A percentile compares a stretch with the other conserved stretches of the same genome.
Evolutionary conservation across 1,140 invertebrate species (phyloP).

Genomic region (Temnothorax longispinosus): DNA sequence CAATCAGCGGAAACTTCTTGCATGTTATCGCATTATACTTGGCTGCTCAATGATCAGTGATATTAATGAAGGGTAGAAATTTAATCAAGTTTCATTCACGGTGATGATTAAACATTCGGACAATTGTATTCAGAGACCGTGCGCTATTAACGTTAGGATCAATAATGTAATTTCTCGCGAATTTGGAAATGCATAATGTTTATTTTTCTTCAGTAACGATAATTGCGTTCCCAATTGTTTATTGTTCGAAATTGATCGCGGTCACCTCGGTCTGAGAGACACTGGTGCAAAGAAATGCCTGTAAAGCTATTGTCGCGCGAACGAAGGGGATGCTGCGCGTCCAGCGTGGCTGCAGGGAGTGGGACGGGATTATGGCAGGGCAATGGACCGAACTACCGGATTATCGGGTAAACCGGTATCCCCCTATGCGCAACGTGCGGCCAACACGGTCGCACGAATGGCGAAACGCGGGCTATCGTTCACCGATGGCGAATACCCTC

Average conservation of each 20-base stretch:
- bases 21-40: neutral
- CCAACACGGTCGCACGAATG: constrained; percentile 58
- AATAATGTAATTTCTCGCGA: neutral
- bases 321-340: constrained; percentile 3
- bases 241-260: neutral
- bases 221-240: neutral
- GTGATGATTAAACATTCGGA: neutral
- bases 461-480: constrained; percentile 69
- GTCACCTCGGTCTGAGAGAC: neutral
- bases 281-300: neutral
- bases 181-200: neutral
- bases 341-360: neutral
- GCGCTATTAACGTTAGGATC: neutral
- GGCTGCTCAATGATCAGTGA: neutral
- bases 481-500: constrained; percentile 49
- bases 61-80: neutral
- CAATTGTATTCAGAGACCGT: too few relatives aligned
- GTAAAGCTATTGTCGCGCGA: neutral
- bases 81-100: neutral
- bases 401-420: constrained; percentile 79
- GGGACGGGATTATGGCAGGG: constrained; percentile 58
- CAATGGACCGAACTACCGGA: constrained; percentile 76
- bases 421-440: constrained; percentile 63
- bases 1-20: constrained; percentile 39
- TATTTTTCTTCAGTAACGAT: neutral